Percentiles rank a stretch among this genome's conserved stretches.
phyloP scores from a whole-genome alignment of 1,140 invertebrate species.

The Euura saliciscinereae region DNA sequence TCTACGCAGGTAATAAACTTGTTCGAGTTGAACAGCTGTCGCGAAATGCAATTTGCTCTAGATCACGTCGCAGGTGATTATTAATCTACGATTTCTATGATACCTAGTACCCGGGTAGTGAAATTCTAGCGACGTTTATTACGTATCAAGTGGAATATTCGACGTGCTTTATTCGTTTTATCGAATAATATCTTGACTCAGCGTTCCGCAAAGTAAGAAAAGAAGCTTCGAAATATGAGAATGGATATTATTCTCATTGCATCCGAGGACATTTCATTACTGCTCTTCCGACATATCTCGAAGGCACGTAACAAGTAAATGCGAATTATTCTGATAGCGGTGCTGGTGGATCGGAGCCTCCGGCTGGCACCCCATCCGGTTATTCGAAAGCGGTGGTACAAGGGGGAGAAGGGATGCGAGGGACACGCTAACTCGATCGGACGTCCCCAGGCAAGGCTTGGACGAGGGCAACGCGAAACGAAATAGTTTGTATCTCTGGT shows the following conservation, averaged over 20 bases:
- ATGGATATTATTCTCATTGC: not conserved
- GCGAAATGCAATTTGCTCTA: not conserved
- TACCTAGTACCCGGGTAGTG: not conserved
- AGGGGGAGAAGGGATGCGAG: not conserved
- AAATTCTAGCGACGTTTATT: not conserved
- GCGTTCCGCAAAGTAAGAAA: not conserved
- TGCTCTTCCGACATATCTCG: not conserved
- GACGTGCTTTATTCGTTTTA: not conserved
- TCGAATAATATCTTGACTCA: not conserved
- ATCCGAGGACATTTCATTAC: slow-evolving; percentile 3
- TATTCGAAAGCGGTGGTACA: not conserved
- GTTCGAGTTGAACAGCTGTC: not conserved
- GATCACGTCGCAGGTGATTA: not conserved
- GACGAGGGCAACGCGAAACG: slow-evolving; percentile 6
- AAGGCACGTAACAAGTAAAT: slow-evolving; percentile 5
- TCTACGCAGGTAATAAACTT: not conserved
- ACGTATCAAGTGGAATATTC: slow-evolving; percentile 1
- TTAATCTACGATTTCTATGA: not conserved
- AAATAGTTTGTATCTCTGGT: slow-evolving; percentile 3
- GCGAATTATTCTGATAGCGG: slow-evolving; percentile 7
- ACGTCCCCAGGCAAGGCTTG: slow-evolving; percentile 6
- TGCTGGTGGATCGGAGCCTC: not conserved
- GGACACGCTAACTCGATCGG: slow-evolving; percentile 3
- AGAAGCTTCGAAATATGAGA: not conserved
- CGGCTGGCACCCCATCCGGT: slow-evolving; percentile 1